Base-by-base conservation (phyloP, 2,113 vertebrate species). In the Heterochromis multidens region DNA sequence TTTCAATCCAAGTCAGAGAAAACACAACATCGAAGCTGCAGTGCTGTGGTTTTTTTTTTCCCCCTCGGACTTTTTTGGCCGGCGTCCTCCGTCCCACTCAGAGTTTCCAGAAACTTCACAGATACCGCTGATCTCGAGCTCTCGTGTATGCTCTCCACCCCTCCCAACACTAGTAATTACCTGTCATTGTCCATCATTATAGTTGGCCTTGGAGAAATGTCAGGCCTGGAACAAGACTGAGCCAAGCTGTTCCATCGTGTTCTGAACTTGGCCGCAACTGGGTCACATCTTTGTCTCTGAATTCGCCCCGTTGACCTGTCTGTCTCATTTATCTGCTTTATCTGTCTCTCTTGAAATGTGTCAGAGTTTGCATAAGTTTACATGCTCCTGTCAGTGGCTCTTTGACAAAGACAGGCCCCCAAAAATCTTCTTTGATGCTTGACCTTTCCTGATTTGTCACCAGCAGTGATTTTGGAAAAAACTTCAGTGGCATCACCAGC, bases 171-270 rank as follows among this genome's bases (percentile, higher is more conserved):
- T 81, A 60, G 88, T 94, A 95, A 95, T 96, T 94, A 94, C 90
- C 90, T 89, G 88, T 91, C 90, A 88, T 91, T 91, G 93, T 94
- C 91, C 88, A 84, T 94, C 94, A 94, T 93, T 93, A 90, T 49
- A 89, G 87, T 80, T 80, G 91, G 84, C 93, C 94, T 89, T 81
- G 92, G 92, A 93, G 90, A 92, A 91, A 92, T 78, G 88, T 94
- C 94, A 92, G 93, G 77, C 79, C 84, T 77, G 88, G 89, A 87
- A 83, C 79, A n/a, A 72, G 82, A 81, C 59, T 2, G 33, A 80
- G 77, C 84, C 85, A 83, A 84, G 87, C 79, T 83, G 65, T 92
- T 93, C 82, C 87, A 76, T 63, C 62, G 3, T 54, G 57, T 82
- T 59, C 37, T 33, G 67, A 85, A 65, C 57, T 80, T 29, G 54